Percentiles rank a stretch among this genome's conserved stretches.
These are phyloP conservation scores for Piaya cayana DNA, from an alignment of 2,113 vertebrate species.

Conservation along the genomic window DNA sequence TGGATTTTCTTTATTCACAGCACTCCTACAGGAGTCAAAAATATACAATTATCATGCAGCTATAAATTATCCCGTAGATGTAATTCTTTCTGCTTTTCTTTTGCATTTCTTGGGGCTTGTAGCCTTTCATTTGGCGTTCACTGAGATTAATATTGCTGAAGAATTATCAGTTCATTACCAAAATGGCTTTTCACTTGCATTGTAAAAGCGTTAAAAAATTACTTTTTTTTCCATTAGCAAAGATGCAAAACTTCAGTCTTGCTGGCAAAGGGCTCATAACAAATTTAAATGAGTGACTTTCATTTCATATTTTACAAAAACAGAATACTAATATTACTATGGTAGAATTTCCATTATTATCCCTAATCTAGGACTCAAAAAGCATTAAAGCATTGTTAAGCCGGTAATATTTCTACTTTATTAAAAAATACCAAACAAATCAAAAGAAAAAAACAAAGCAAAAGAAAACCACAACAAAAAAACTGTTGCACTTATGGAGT, in stretches of 20 bases:
- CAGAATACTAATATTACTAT: neutral
- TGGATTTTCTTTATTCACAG: neutral
- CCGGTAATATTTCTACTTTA: neutral
- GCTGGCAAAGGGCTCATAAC: neutral
- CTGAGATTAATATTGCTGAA: neutral
- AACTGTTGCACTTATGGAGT: neutral
- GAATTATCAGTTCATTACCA: neutral
- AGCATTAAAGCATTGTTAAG: neutral
- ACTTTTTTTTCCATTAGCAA: neutral
- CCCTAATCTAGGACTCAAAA: neutral
- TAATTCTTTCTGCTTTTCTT: neutral
- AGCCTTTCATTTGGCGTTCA: neutral
- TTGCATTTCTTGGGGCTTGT: neutral
- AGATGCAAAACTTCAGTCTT: neutral
- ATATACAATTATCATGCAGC: neutral
- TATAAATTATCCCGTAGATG: neutral
- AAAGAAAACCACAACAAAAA: neutral
- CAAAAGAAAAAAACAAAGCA: neutral
- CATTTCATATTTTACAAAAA: neutral
- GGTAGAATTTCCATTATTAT: neutral
- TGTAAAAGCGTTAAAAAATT: neutral
- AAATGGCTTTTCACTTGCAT: neutral
- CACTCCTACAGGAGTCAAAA: neutral
- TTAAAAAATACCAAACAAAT: neutral
- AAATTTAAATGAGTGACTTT: neutral